Evolutionary conservation across 2,113 vertebrate genomes (phyloP), one percentile per base, ranked within the genome.

Genomic region (Takifugu flavidus): DNA sequence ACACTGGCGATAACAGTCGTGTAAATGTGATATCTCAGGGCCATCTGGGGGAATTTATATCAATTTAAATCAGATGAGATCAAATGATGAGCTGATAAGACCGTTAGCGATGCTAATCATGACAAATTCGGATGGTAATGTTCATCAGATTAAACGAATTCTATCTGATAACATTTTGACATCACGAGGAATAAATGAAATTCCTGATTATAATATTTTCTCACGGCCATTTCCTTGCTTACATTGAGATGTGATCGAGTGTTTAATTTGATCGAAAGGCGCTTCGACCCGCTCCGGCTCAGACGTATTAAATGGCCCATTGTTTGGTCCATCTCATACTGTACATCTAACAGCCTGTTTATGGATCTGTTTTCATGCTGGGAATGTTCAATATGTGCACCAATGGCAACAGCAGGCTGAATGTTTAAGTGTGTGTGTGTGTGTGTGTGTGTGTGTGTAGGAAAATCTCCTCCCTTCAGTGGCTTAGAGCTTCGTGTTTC

Each of bases 351-450:
- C 62, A 26, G 49, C 56, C 10, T 44, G 28, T 67, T 61, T 73
- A 75, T 72, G 47, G 75, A 78, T 59, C 39, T 65, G 49, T 72
- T 54, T 67, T 75, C 52, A 60, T 49, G 43, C 43, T 15, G 28
- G 61, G 25, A 7, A 14, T 65, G 56, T 57, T 81, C 64, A 56
- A 62, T 73, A 69, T 63, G 59, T 56, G 10, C 56, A 60, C 51
- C 27, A 59, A 50, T 63, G 56, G 67, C 49, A 56, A 46, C 46
- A 42, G 49, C 14, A 44, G 29, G 29, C 25, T 51, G 10, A 68
- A 55, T 49, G 58, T 45, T 12, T 10, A 45, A 3, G 31, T 6
- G 31, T 6, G 31, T 6, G 31, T 34, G 31, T 34, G 31, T 34
- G 31, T 34, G 31, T 34, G 31, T 34, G 31, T 34, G 31, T 34